Evolutionary conservation across 1,140 invertebrate species (phyloP), one percentile per base, ranked within the genome.

Genomic region (Megalonaias nervosa): DNA sequence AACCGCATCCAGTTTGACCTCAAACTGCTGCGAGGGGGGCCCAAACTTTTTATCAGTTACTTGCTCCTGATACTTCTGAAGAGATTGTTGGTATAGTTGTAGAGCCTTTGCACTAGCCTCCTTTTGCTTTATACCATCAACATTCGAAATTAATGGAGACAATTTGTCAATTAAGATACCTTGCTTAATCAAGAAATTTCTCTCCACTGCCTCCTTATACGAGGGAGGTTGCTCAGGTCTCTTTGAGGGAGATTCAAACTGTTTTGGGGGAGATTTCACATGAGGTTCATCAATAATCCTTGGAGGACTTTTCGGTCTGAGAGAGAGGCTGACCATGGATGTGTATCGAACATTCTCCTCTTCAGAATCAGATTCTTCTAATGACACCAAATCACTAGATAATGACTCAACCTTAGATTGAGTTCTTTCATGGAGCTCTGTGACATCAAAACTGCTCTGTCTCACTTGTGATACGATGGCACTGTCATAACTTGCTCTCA

Each of bases 1-100:
- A 17, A 67, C 65, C 4, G 48, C 61, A 66, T 71, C 69, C 19
- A 77, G 48, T 71, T 21, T 71, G 23, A 71, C n/a, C 21, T 71
- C 69, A 67, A 77, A 77, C 21, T 68, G 26, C 67, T 73, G 69
- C 12, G 66, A 73, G 13, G 71, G 66, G 56, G 61, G 21, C 55
- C 13, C 71, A 73, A 60, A 60, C 62, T 31, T 16, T 31, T n/a
- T 21, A 67, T 61, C 71, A 55, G n/a, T 9, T 69, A 21, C 19
- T 56, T 78, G 74, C 61, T 78, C 76, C 48, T 78, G 76, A 56
- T 73, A 78, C 65, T 78, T 71, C 57, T 56, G 59, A 55, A 78
- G 69, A 19, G 76, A 78, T 21, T 78, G 70, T 61, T 78, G 71
- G 59, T 78, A 78, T 14, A 78, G 58, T 48, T 78, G 76, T 38